These are phyloP conservation scores for Teleopsis dalmanni DNA, from an alignment of 1,140 invertebrate species.

Conservation along the genomic window DNA sequence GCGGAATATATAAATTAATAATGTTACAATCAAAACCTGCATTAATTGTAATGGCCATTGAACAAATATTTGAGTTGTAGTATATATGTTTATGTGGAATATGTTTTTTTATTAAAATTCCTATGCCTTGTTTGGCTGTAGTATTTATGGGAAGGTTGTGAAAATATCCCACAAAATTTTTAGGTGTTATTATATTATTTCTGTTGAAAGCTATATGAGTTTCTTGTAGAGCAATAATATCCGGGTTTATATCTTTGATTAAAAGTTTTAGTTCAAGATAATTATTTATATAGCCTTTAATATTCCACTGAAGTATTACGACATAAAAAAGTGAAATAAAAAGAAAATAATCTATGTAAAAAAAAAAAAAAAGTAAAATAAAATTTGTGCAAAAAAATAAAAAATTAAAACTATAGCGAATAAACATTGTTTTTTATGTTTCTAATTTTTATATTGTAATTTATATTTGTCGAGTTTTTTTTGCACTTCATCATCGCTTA, in stretches of 20 bases:
- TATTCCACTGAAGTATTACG: background rate
- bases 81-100: background rate
- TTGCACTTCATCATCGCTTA: no score
- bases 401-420: background rate
- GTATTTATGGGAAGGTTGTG: background rate
- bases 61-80: background rate
- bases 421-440: no score
- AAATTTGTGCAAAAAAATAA: background rate
- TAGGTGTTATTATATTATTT: background rate
- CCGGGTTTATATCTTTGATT: background rate
- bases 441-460: no score
- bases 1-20: background rate
- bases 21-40: background rate
- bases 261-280: background rate
- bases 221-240: slow-evolving; percentile 1
- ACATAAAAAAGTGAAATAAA: background rate
- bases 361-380: background rate
- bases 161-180: background rate
- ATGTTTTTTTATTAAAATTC: background rate
- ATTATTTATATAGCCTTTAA: background rate
- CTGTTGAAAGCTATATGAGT: background rate
- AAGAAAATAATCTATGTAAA: background rate
- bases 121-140: slow-evolving; percentile 3
- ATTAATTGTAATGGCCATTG: background rate
- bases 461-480: no score